phyloP scores from a whole-genome alignment of 1,140 invertebrate species.

The Heliothis virescens region DNA sequence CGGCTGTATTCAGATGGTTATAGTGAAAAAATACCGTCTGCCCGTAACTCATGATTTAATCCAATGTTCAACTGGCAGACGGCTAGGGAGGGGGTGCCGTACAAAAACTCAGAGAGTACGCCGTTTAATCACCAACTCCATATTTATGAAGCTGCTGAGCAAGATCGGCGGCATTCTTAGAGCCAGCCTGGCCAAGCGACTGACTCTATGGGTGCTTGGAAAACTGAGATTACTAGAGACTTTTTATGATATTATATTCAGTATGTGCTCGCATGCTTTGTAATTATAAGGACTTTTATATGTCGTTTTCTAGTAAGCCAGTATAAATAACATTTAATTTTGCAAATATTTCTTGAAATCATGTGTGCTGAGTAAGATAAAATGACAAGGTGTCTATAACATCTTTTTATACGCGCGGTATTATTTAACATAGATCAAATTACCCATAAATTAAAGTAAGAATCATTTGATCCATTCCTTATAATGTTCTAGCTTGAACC shows the following conservation, averaged over 20 bases:
- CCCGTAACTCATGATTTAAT: constrained; percentile 47
- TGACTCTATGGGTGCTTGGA: constrained; percentile 47
- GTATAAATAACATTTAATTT: constrained; percentile 36
- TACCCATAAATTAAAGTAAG: constrained; percentile 31
- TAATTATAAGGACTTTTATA: constrained; percentile 27
- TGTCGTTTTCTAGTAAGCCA: constrained; percentile 22
- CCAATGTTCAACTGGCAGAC: constrained; percentile 41
- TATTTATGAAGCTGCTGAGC: constrained; percentile 74
- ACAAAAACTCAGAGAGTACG: constrained; percentile 66
- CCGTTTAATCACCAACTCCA: constrained; percentile 76
- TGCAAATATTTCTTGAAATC: constrained; percentile 17
- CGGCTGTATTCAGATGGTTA: constrained; percentile 30
- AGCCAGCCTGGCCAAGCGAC: constrained; percentile 47
- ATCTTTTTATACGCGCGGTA: neutral
- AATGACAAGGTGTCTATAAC: neutral
- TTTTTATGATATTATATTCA: constrained; percentile 45
- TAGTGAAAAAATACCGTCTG: constrained; percentile 24
- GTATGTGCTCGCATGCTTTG: constrained; percentile 12
- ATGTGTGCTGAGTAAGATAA: neutral
- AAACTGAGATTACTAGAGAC: constrained; percentile 48
- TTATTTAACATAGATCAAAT: constrained; percentile 22
- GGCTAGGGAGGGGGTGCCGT: constrained; percentile 40
- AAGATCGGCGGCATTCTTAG: constrained; percentile 74
- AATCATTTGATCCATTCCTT: constrained; percentile 25
- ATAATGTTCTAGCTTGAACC: constrained; percentile 40